A percentile compares a stretch with the other conserved stretches of the same genome.
phyloP scores from a whole-genome alignment of 2,113 vertebrate genomes.

The Lamprotornis superbus region DNA sequence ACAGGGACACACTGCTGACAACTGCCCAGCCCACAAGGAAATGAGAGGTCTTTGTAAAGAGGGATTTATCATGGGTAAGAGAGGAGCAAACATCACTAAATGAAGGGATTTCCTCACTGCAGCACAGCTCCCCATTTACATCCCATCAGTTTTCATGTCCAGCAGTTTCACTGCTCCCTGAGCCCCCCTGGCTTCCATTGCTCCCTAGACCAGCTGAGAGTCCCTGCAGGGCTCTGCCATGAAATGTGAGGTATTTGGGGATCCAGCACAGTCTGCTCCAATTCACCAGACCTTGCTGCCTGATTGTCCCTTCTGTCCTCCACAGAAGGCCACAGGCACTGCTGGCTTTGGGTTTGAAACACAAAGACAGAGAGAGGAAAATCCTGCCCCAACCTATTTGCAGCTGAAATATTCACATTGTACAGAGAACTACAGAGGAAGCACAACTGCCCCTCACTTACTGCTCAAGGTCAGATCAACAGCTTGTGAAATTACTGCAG shows the following conservation, averaged over 20 bases:
- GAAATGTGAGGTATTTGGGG: background rate
- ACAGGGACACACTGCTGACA: background rate
- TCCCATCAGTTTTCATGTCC: background rate
- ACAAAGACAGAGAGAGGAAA: background rate
- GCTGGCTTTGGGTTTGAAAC: background rate
- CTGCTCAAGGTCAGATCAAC: background rate
- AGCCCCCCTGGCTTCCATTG: background rate
- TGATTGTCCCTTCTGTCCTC: background rate
- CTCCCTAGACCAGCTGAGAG: background rate
- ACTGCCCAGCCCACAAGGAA: background rate
- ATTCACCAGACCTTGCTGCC: background rate
- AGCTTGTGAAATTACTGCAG: background rate
- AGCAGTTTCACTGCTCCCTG: background rate
- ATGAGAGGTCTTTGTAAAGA: background rate
- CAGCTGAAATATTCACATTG: background rate
- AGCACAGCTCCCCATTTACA: background rate
- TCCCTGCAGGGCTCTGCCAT: background rate
- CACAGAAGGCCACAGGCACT: background rate
- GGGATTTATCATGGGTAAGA: background rate
- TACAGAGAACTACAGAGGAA: background rate
- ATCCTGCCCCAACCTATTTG: background rate
- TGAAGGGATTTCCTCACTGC: background rate
- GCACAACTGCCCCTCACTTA: background rate
- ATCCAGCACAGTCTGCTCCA: background rate
- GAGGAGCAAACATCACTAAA: background rate